Base-by-base conservation (phyloP, 2,888 invertebrate species). In the Gastrophysa polygoni region DNA sequence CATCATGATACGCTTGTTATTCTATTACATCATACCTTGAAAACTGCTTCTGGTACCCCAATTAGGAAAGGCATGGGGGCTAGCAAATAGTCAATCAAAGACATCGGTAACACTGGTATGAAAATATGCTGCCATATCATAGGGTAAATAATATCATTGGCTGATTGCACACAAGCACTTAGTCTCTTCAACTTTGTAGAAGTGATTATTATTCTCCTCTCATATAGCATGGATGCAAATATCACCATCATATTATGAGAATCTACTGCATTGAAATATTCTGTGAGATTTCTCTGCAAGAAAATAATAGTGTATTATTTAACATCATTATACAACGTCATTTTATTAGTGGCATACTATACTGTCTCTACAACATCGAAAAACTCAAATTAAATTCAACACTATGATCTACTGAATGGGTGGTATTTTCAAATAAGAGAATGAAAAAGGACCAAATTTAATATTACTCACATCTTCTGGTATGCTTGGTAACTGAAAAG, bases 41-140 rank as follows among this genome's bases (percentile, higher is more conserved):
- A 88, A 56, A 95, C 91, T 73, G 88, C 87, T 68, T 91, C 87
- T 69, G 97, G 97, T 66, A 98, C 95, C 64, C 98, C 98, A 76
- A 98, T 96, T 49, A 98, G 85, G 84, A 93, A 98, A 49, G 98
- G 98, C 98, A 98, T 98, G 0, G 98, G 98, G 11, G 98, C 98
- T 72, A 91, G 85, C 69, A 96, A 83, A 81, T 95, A 95, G 82
- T 97, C 98, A 70, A 92, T 89, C 66, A 98, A 86, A 77, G 92
- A 89, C 80, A 89, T 87, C 18, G 98, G 97, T 75, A 98, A 83
- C 71, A 98, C 92, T 56, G 98, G 98, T 82, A 98, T 97, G 81
- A 94, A 98, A 77, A 98, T 95, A 77, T 98, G 97, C 82, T 98
- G 98, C 98, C 98, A 98, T 71, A 92, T 91, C 96, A 99, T 97